Percentiles rank a stretch among this genome's conserved stretches.
phyloP scores from a whole-genome alignment of 2,113 vertebrate species.

The Apteryx mantelli region DNA sequence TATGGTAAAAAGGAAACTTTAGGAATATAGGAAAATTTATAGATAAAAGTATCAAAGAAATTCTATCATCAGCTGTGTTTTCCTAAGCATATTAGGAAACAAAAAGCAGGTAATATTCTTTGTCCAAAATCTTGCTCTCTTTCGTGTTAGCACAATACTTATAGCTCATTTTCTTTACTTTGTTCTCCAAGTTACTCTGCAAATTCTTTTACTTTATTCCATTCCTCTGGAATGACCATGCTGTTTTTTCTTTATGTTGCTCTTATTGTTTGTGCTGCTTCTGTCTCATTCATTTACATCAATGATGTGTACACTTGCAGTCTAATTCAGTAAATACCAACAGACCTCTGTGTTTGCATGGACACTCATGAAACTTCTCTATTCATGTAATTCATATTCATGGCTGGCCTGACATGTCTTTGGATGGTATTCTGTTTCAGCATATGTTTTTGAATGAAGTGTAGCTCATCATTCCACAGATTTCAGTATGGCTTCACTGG shows the following conservation, averaged over 20 bases:
- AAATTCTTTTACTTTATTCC: background rate
- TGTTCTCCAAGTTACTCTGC: background rate
- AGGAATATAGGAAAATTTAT: background rate
- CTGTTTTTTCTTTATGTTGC: background rate
- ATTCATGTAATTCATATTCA: background rate
- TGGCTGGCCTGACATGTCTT: background rate
- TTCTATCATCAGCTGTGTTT: background rate
- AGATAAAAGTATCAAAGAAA: background rate
- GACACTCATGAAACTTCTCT: background rate
- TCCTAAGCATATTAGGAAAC: background rate
- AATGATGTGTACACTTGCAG: background rate
- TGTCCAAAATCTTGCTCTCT: background rate
- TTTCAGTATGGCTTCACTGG: background rate
- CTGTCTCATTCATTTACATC: background rate
- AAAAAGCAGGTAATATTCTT: background rate
- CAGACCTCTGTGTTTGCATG: background rate
- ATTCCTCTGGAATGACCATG: background rate
- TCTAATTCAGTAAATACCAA: background rate
- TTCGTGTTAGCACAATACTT: background rate
- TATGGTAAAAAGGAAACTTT: background rate
- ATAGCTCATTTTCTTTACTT: background rate
- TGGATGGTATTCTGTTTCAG: background rate
- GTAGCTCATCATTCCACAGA: background rate
- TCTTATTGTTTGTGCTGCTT: background rate
- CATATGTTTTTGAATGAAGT: background rate